Conservation (phyloP, 1,140 invertebrate genomes). For the Phenacoccus solenopsis region DNA sequence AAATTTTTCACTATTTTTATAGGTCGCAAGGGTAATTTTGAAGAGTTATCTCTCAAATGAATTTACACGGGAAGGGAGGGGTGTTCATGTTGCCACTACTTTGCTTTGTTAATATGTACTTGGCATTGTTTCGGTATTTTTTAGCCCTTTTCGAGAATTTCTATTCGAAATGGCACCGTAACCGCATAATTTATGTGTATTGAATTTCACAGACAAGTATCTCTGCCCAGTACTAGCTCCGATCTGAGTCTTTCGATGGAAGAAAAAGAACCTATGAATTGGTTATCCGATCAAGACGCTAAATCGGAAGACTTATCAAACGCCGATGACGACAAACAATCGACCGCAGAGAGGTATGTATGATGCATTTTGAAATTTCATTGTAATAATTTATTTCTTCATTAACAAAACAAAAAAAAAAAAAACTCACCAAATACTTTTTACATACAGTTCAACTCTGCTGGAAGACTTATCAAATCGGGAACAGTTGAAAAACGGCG, state of each 20-base stretch:
- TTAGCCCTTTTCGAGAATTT: too few species aligned
- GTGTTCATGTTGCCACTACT: too few species aligned
- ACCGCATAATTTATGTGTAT: too few species aligned
- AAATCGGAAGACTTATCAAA: neutral
- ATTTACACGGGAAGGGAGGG: too few species aligned
- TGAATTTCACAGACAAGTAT: slow-evolving; percentile 44
- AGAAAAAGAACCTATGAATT: slow-evolving; percentile 31
- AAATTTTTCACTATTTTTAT: too few species aligned
- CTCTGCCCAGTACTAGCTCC: slow-evolving; percentile 53
- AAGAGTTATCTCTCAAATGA: too few species aligned
- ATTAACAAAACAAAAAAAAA: slow-evolving; percentile 6
- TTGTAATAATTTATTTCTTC: neutral
- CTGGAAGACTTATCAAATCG: slow-evolving; percentile 6
- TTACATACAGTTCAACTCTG: slow-evolving; percentile 9
- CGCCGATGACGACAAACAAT: neutral
- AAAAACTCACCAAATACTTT: slow-evolving; percentile 15
- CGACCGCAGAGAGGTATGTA: neutral
- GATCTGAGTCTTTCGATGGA: slow-evolving; percentile 49
- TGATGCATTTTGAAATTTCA: neutral
- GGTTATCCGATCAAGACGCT: neutral
- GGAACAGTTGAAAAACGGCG: slow-evolving; percentile 18
- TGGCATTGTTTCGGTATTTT: too few species aligned
- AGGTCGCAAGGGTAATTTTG: too few species aligned
- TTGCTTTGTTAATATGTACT: too few species aligned
- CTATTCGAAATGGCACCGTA: too few species aligned